These are phyloP conservation scores for Tribolium freemani DNA, from an alignment of 2,888 invertebrate species.

Conservation along the genomic window DNA sequence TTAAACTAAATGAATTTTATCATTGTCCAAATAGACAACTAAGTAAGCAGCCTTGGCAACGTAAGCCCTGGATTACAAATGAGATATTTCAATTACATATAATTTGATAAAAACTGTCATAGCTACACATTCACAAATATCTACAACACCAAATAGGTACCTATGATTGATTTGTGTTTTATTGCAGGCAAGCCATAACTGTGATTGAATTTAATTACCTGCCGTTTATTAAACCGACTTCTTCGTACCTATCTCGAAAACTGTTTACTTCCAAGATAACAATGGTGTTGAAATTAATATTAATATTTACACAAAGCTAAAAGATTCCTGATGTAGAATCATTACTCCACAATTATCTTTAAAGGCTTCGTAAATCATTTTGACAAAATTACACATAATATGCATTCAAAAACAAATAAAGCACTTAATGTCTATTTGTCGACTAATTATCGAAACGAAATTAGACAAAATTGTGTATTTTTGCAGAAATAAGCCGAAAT, in stretches of 20 bases:
- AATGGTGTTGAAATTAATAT: constrained; percentile 51
- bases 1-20: not conserved
- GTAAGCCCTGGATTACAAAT: not conserved
- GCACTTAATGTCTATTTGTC: not conserved
- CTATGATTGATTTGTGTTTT: too few species aligned
- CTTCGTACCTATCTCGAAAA: constrained; percentile 17
- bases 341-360: constrained; percentile 26
- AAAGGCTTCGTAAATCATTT: constrained; percentile 26
- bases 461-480: not conserved
- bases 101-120: too few species aligned
- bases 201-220: not conserved
- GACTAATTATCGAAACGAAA: not conserved
- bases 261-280: constrained; percentile 39
- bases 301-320: constrained; percentile 51
- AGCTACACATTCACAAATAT: too few species aligned
- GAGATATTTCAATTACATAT: not conserved
- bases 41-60: not conserved
- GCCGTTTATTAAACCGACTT: constrained; percentile 1
- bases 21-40: not conserved
- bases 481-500: constrained; percentile 13
- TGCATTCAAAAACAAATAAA: constrained; percentile 5
- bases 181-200: too few species aligned
- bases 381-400: constrained; percentile 13
- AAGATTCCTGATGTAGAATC: constrained; percentile 34
- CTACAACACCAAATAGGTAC: too few species aligned